A percentile compares a stretch with the other conserved stretches of the same genome.
Evolutionary conservation across 2,113 vertebrate genomes (phyloP).

Genomic region (Megaleporinus macrocephalus): DNA sequence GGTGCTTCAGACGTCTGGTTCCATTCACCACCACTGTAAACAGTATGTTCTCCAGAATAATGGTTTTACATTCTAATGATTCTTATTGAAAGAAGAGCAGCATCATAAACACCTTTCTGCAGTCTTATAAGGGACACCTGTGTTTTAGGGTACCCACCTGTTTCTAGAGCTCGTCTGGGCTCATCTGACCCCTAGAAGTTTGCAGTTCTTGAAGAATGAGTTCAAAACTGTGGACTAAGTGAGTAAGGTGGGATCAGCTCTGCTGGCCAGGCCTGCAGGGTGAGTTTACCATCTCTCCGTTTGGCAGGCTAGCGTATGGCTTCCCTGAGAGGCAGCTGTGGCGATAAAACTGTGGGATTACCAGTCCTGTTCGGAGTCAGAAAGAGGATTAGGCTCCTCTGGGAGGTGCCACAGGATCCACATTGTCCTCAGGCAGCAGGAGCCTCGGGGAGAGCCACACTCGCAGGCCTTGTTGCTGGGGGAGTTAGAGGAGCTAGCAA

Average conservation of each 20-base stretch:
- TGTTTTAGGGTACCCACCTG: not conserved
- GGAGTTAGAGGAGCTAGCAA: not conserved
- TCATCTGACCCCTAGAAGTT: not conserved
- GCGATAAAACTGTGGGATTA: constrained; percentile 75
- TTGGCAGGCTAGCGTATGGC: not conserved
- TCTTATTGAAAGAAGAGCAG: no score
- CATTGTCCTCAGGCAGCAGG: constrained; percentile 42
- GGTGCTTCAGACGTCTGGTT: no score
- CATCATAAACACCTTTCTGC: no score
- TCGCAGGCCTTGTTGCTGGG: constrained; percentile 25
- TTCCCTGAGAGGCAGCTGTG: constrained; percentile 50
- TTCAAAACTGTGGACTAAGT: not conserved
- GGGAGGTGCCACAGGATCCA: constrained; percentile 40
- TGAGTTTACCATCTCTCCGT: not conserved
- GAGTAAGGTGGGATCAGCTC: not conserved
- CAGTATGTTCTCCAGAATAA: no score
- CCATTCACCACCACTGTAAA: no score
- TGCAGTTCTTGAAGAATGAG: not conserved
- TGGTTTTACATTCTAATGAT: no score
- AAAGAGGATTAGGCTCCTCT: constrained; percentile 35
- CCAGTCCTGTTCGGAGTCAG: constrained; percentile 55
- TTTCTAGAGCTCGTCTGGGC: not conserved
- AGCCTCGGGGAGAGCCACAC: not conserved
- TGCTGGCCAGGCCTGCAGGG: not conserved
- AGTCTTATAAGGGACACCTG: not conserved